Evolutionary conservation across 2,888 invertebrate species (phyloP).

Genomic region (Campopleginae sp.): DNA sequence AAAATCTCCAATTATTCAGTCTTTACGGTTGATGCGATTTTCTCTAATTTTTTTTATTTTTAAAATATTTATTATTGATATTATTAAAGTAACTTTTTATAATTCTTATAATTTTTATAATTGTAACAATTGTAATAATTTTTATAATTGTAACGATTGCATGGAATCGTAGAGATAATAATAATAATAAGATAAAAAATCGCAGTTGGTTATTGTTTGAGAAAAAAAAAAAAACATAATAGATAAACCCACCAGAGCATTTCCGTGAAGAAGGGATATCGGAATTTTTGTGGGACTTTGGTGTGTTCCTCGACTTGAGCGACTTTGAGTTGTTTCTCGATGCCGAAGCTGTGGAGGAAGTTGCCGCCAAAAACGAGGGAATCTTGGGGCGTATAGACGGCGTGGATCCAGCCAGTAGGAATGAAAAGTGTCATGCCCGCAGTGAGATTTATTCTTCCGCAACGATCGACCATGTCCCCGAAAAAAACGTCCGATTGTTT

Average conservation of each 20-base stretch:
- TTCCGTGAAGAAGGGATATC: slow-evolving; percentile 99
- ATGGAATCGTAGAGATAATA: too few species aligned
- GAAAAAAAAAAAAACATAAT: background rate
- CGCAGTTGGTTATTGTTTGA: background rate
- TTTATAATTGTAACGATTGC: too few species aligned
- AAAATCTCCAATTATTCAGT: background rate
- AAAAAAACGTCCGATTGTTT: slow-evolving; percentile 98
- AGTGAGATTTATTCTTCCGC: slow-evolving; percentile 92
- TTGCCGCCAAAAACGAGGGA: slow-evolving; percentile 99
- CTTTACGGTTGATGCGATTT: background rate
- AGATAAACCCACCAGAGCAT: slow-evolving; percentile 91
- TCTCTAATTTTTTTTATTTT: too few species aligned
- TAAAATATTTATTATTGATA: too few species aligned
- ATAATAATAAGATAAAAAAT: background rate
- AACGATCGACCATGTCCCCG: slow-evolving; percentile 97
- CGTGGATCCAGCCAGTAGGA: slow-evolving; percentile 99
- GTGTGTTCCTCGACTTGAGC: slow-evolving; percentile 98
- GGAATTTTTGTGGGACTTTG: slow-evolving; percentile 98
- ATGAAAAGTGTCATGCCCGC: slow-evolving; percentile 98
- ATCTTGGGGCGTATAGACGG: slow-evolving; percentile 98
- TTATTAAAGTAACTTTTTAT: too few species aligned
- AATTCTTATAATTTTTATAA: too few species aligned
- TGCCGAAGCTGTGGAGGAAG: slow-evolving; percentile 97
- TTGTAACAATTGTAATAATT: too few species aligned
- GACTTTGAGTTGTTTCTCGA: slow-evolving; percentile 97